These are phyloP conservation scores for Cydia fagiglandana DNA, from an alignment of 1,140 invertebrate genomes.

Conservation along the genomic window DNA sequence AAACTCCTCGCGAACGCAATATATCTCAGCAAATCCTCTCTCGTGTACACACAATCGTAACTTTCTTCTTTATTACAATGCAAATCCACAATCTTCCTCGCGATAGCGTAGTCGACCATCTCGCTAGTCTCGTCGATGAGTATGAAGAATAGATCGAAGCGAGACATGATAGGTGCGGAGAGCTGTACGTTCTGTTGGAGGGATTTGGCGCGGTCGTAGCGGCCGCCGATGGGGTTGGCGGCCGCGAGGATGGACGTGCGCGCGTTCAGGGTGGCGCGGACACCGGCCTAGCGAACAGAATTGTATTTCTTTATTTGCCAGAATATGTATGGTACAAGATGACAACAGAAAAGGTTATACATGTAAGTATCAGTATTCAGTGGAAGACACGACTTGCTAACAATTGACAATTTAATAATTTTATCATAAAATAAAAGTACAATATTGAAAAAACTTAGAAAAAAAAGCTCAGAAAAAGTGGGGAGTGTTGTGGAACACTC, in stretches of 20 bases:
- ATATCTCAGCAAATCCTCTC: slow-evolving; percentile 94
- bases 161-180: slow-evolving; percentile 98
- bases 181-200: slow-evolving; percentile 97
- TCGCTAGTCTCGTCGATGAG: slow-evolving; percentile 83
- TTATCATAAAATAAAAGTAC: too few species aligned
- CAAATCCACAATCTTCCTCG: slow-evolving; percentile 96
- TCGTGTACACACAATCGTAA: slow-evolving; percentile 89
- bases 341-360: too few species aligned
- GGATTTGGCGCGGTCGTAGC: slow-evolving; percentile 97
- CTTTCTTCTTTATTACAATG: slow-evolving; percentile 90
- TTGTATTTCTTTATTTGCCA: too few species aligned
- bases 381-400: too few species aligned
- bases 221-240: slow-evolving; percentile 98
- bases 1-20: slow-evolving; percentile 98
- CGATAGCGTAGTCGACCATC: slow-evolving; percentile 95
- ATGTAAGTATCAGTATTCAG: too few species aligned
- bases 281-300: slow-evolving; percentile 87
- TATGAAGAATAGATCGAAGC: slow-evolving; percentile 99
- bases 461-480: too few species aligned
- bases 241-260: slow-evolving; percentile 98
- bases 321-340: too few species aligned
- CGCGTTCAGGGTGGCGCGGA: slow-evolving; percentile 98
- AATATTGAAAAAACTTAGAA: too few species aligned
- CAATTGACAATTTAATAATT: too few species aligned
- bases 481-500: too few species aligned